Conservation (phyloP, 2,113 vertebrate species). For the Aix galericulata region DNA sequence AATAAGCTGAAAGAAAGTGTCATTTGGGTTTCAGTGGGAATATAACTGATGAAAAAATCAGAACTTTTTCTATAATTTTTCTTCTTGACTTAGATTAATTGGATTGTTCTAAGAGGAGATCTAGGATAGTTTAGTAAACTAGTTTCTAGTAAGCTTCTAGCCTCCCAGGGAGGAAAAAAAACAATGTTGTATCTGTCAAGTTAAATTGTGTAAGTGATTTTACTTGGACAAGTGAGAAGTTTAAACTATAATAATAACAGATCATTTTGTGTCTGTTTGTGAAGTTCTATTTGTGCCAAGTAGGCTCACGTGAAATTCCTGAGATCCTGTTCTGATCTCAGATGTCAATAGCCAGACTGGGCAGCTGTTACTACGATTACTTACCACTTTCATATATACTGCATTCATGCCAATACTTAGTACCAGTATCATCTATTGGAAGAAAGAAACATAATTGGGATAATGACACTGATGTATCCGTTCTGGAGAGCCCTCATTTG, state of each 20-base stretch:
- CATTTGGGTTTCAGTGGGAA: not conserved
- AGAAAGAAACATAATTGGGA: not conserved
- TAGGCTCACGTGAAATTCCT: not conserved
- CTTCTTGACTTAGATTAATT: not conserved
- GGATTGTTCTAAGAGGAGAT: not conserved
- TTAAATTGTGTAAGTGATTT: not conserved
- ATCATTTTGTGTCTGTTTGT: not conserved
- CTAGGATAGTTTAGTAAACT: not conserved
- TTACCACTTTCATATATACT: not conserved
- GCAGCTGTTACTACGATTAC: not conserved
- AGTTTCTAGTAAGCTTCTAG: not conserved
- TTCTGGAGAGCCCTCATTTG: not conserved
- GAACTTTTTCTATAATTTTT: not conserved
- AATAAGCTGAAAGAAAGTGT: not conserved
- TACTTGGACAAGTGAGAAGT: not conserved
- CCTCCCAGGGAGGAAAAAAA: not conserved
- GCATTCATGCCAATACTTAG: not conserved
- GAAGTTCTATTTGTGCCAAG: not conserved
- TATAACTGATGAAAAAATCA: not conserved
- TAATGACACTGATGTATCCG: not conserved
- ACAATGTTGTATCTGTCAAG: not conserved
- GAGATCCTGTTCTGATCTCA: not conserved
- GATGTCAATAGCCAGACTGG: not conserved
- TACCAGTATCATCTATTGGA: not conserved
- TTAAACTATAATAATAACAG: not conserved